Conservation (phyloP, 2,888 invertebrate genomes). For the Eupithecia dodoneata region DNA sequence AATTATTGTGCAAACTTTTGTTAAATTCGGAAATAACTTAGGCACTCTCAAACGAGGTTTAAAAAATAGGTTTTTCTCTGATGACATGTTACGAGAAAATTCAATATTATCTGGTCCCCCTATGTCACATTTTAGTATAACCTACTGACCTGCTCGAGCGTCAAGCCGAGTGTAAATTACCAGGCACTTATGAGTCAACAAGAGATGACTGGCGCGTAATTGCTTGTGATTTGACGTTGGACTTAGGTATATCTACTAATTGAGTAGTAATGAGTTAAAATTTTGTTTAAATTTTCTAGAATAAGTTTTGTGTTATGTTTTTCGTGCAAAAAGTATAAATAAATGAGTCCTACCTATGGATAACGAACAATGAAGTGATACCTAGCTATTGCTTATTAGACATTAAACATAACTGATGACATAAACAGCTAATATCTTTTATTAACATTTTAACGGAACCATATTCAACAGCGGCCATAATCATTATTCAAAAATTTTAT, state of each 20-base stretch:
- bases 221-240: slow-evolving; percentile 3
- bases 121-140: neutral
- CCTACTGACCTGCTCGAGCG: neutral
- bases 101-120: neutral
- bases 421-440: neutral
- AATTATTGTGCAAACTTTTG: neutral
- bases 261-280: too few species aligned
- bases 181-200: slow-evolving; percentile 5
- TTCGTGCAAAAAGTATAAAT: too few species aligned
- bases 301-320: too few species aligned
- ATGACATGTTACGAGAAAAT: neutral
- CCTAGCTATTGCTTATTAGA: neutral
- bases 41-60: too few species aligned
- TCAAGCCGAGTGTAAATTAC: slow-evolving; percentile 2
- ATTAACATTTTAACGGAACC: too few species aligned
- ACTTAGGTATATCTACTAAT: neutral
- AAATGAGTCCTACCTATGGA: neutral
- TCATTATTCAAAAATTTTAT: too few species aligned
- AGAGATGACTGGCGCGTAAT: neutral
- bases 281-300: too few species aligned
- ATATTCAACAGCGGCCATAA: too few species aligned
- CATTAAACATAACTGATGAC: neutral
- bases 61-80: neutral
- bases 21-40: neutral
- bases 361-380: neutral